Conservation (phyloP, 2,797 vertebrate species). For the Halcyon leucocephala region DNA sequence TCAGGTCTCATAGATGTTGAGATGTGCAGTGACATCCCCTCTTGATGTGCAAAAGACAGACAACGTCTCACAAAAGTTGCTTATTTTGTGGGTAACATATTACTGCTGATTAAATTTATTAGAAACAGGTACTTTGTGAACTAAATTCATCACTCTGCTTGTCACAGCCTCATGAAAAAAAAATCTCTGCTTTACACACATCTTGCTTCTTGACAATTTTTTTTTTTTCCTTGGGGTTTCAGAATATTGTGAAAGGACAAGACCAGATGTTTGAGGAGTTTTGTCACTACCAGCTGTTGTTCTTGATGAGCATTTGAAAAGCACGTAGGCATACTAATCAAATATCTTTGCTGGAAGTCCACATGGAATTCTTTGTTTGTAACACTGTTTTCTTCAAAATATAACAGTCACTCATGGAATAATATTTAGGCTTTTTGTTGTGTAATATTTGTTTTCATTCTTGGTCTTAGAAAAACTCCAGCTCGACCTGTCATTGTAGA, state of each 20-base stretch:
- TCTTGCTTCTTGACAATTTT: background rate
- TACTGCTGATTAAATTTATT: background rate
- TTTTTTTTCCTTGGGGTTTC: background rate
- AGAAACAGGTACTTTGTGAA: background rate
- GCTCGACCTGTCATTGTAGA: constrained; percentile 35
- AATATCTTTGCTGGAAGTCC: constrained; percentile 30
- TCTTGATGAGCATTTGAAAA: constrained; percentile 38
- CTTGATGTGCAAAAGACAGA: background rate
- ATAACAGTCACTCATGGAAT: background rate
- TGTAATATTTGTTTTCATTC: constrained; percentile 55
- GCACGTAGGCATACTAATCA: constrained; percentile 52
- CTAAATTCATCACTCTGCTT: background rate
- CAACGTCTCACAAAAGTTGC: background rate
- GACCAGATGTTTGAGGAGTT: constrained; percentile 51
- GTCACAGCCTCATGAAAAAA: background rate
- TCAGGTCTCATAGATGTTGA: background rate
- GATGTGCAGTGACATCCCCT: background rate
- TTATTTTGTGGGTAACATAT: background rate
- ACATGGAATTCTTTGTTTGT: constrained; percentile 41
- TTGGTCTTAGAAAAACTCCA: background rate
- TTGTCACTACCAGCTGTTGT: constrained; percentile 46
- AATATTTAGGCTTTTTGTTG: constrained; percentile 44
- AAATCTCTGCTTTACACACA: background rate
- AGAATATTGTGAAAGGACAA: constrained; percentile 31
- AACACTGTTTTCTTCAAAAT: constrained; percentile 41